Base-by-base conservation (phyloP, 1,140 invertebrate genomes). In the Sinonovacula constricta region DNA sequence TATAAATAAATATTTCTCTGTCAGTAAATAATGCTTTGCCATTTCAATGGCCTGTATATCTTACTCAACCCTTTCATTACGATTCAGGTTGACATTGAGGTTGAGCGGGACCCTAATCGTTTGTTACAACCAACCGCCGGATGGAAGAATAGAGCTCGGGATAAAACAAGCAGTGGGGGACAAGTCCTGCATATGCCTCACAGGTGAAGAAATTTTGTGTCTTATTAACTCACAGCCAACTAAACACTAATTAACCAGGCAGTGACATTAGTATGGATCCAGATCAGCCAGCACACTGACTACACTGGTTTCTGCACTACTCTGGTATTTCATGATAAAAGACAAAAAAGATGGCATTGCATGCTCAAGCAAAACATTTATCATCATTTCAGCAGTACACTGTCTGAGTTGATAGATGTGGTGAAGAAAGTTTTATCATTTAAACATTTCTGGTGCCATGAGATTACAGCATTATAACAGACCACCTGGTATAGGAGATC, bases 161-260 rank as follows among this genome's bases (percentile, higher is more conserved):
- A 83, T 39, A 81, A 59, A 10, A 70, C 60, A 5, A 30, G 81
- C 10, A 68, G 51, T 59, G 82, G 79, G 3, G 87, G 86, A 14
- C 82, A 71, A 28, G 68, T 87, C 5, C 59, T 86, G 15, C 76
- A 83, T 5, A 86, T 89, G 83, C 87, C 85, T 10, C 88, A 88
- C 69, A 86, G 87, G 85, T 88, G n/a, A n/a, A n/a, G n/a, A n/a
- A n/a, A 70, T 26, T 22, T 33, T 72, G 28, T 24, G 22, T 51
- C 1, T 30, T 1, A 22, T 5, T 36, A 31, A 7, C 5, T 31
- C 15, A 12, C 14, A 12, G 59, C 7, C 24, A 15, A 30, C 18
- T 2, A 26, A 28, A 7, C 26, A 49, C 12, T 51, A 24, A 24
- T 57, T 57, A 10, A 57, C 60, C 15, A 5, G 31, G 26, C 18